A percentile compares a stretch with the other conserved stretches of the same genome.
phyloP scores from a whole-genome alignment of 2,888 invertebrate genomes.

The Drosophila pullipes region DNA sequence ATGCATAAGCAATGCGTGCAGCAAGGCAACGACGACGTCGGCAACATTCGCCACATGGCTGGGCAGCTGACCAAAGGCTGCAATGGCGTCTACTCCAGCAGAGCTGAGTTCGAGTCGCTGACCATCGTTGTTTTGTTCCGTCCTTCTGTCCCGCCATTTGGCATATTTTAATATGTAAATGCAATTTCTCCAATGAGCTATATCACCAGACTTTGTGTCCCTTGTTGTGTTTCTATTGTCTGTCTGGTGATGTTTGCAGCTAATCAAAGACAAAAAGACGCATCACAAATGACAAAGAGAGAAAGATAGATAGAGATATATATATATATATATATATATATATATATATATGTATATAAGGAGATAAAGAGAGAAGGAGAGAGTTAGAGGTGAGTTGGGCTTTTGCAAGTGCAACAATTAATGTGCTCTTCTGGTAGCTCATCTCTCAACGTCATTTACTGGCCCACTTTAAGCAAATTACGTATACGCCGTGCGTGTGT shows the following conservation, averaged over 20 bases:
- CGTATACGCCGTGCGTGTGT: conserved; percentile 56
- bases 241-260: conserved; percentile 63
- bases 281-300: conserved; percentile 29
- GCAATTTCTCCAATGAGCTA: conserved; percentile 79
- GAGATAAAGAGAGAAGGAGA: background rate
- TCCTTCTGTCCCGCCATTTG: conserved; percentile 46
- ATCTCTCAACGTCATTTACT: conserved; percentile 33
- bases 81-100: conserved; percentile 23
- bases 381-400: background rate
- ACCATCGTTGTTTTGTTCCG: conserved; percentile 15
- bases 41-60: conserved; percentile 60
- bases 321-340: too few species aligned
- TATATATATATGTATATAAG: too few species aligned
- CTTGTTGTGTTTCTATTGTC: conserved; percentile 28
- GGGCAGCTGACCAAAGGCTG: conserved; percentile 71
- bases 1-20: conserved; percentile 70
- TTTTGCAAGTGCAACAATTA: conserved; percentile 61
- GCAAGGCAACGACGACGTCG: conserved; percentile 36
- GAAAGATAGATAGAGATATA: background rate
- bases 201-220: conserved; percentile 31
- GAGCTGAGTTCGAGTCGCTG: conserved; percentile 17
- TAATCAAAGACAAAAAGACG: conserved; percentile 74
- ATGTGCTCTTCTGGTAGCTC: conserved; percentile 33
- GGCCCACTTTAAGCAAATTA: conserved; percentile 50
- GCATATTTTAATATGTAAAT: conserved; percentile 81